These are phyloP conservation scores for Drosophila quinaria DNA, from an alignment of 2,888 invertebrate species.

Conservation along the genomic window DNA sequence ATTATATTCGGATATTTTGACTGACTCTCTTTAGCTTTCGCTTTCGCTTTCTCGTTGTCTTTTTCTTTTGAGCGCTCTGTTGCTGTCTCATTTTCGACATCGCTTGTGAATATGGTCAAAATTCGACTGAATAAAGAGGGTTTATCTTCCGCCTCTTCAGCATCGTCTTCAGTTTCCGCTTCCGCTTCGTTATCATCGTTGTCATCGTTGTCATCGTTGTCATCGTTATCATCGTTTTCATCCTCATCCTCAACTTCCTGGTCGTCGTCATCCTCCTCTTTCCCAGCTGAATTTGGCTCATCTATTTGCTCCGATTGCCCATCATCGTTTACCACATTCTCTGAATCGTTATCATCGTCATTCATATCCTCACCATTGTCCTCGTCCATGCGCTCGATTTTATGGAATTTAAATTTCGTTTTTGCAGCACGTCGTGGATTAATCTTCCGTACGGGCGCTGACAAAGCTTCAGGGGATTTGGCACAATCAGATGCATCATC, in stretches of 20 bases:
- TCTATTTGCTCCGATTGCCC: constrained; percentile 6
- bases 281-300: constrained; percentile 5
- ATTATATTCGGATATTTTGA: constrained; percentile 74
- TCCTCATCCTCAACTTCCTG: background rate
- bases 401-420: constrained; percentile 82
- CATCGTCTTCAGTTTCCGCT: constrained; percentile 22
- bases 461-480: constrained; percentile 30
- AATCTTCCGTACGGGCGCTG: constrained; percentile 26
- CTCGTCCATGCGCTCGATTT: constrained; percentile 76
- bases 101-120: constrained; percentile 45
- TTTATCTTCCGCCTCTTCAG: constrained; percentile 41
- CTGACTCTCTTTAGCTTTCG: constrained; percentile 29
- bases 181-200: constrained; percentile 54
- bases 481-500: constrained; percentile 41
- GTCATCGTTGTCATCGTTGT: constrained; percentile 44
- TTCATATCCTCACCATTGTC: constrained; percentile 53
- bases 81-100: constrained; percentile 20
- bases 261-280: constrained; percentile 31
- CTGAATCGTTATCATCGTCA: constrained; percentile 12
- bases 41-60: background rate
- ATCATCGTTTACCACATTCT: background rate
- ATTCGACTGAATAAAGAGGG: constrained; percentile 57
- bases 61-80: constrained; percentile 3
- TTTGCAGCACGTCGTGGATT: constrained; percentile 43
- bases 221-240: constrained; percentile 7